A percentile compares a stretch with the other conserved stretches of the same genome.
These are phyloP conservation scores for Vombatus ursinus DNA, from an alignment of 2,113 vertebrate genomes.

Conservation along the genomic window DNA sequence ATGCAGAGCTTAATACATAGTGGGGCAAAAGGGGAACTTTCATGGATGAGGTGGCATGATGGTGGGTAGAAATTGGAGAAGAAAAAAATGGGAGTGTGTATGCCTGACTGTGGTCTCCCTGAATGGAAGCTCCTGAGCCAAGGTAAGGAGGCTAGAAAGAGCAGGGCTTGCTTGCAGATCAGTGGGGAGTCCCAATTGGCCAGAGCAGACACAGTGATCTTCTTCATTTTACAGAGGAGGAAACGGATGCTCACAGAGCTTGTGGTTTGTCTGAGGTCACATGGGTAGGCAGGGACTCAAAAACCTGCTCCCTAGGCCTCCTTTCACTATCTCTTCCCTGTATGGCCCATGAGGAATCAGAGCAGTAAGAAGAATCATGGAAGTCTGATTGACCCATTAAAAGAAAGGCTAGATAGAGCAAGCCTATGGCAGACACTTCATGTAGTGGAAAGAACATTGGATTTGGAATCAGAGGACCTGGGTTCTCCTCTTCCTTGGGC, in stretches of 20 bases:
- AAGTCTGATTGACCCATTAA: background rate
- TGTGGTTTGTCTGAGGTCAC: background rate
- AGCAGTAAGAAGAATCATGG: background rate
- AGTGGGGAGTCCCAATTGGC: background rate
- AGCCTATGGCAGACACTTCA: background rate
- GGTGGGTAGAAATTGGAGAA: background rate
- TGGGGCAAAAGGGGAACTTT: background rate
- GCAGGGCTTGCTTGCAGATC: background rate
- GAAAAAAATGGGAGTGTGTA: background rate
- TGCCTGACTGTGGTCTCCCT: background rate
- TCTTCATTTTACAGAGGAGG: background rate
- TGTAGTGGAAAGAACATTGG: background rate
- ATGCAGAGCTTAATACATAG: background rate
- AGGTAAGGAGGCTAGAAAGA: background rate
- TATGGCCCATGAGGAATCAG: background rate
- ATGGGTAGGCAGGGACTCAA: background rate
- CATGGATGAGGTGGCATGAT: background rate
- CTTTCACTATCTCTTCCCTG: background rate
- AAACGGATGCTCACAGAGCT: background rate
- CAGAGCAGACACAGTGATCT: background rate
- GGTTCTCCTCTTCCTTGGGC: background rate
- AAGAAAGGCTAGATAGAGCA: background rate
- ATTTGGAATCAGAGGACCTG: background rate
- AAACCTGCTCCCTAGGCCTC: background rate
- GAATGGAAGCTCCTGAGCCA: background rate